Conservation (phyloP, 2,888 invertebrate genomes). For the Heliconius sara region DNA sequence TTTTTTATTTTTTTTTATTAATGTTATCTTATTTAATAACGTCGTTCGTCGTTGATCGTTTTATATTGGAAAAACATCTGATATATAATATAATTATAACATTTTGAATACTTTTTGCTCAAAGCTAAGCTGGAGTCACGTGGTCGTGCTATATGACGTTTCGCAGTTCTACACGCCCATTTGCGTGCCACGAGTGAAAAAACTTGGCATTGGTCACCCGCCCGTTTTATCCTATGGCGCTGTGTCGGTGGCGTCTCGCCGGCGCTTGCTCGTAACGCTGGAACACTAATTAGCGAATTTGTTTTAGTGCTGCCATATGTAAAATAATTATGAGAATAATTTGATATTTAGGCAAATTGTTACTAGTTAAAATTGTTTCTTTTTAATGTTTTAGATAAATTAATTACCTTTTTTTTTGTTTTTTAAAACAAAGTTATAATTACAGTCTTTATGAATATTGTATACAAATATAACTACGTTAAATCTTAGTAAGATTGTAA, state of each 20-base stretch:
- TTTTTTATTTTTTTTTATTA: too few species aligned
- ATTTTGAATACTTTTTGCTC: slow-evolving; percentile 13
- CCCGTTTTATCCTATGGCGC: slow-evolving; percentile 69
- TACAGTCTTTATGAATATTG: background rate
- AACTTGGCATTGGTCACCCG: slow-evolving; percentile 69
- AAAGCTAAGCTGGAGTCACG: slow-evolving; percentile 36
- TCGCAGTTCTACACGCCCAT: slow-evolving; percentile 60
- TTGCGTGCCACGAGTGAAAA: slow-evolving; percentile 64
- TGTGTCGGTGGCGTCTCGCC: slow-evolving; percentile 59
- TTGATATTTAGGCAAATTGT: background rate
- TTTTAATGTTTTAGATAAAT: background rate
- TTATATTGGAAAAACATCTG: slow-evolving; percentile 2
- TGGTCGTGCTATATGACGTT: slow-evolving; percentile 57
- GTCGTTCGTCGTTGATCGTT: background rate
- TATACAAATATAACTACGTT: background rate
- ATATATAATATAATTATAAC: background rate
- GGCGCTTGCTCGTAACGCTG: slow-evolving; percentile 50
- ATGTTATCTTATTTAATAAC: too few species aligned
- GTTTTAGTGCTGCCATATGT: background rate
- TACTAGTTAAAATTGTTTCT: background rate
- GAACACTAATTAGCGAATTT: slow-evolving; percentile 33
- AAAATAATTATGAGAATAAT: background rate
- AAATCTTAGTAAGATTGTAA: slow-evolving; percentile 21
- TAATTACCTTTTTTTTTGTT: background rate
- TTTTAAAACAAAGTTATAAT: background rate